A percentile compares a stretch with the other conserved stretches of the same genome.
Evolutionary conservation across 2,113 vertebrate species (phyloP).

Genomic region (Cathartes aura): DNA sequence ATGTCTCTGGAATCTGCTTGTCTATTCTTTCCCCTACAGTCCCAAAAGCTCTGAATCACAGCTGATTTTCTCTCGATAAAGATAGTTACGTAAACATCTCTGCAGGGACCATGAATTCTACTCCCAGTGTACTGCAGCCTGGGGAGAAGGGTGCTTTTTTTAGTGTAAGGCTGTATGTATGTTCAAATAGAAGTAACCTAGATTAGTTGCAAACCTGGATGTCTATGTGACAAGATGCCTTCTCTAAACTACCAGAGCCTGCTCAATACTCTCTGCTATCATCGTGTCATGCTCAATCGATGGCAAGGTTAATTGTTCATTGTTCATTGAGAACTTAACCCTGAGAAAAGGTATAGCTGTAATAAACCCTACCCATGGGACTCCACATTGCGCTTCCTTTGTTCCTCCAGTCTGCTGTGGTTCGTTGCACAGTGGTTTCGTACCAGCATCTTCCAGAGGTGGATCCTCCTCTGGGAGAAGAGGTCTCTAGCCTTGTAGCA

Average conservation of each 20-base stretch:
- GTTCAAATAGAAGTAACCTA: not conserved
- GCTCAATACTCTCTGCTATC: not conserved
- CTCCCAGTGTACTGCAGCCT: not conserved
- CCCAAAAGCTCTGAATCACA: not conserved
- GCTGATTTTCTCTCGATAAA: not conserved
- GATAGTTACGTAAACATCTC: not conserved
- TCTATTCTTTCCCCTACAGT: not conserved
- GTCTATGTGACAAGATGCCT: not conserved
- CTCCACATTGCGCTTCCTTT: not conserved
- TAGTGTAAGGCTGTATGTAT: not conserved
- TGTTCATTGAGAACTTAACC: conserved; percentile 21
- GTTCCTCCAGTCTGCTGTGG: not conserved
- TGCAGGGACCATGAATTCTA: not conserved
- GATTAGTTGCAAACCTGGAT: not conserved
- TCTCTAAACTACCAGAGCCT: not conserved
- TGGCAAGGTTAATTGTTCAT: not conserved
- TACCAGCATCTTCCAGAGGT: not conserved
- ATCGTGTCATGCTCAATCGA: not conserved
- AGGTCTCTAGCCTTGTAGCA: not conserved
- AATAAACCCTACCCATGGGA: not conserved
- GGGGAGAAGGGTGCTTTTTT: not conserved
- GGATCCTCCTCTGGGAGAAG: not conserved
- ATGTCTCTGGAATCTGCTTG: not conserved
- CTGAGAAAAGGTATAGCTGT: not conserved
- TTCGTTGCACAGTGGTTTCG: not conserved